Percentiles rank a stretch among this genome's conserved stretches.
These are phyloP conservation scores for Eupithecia subfuscata DNA, from an alignment of 2,888 invertebrate genomes.

Conservation along the genomic window DNA sequence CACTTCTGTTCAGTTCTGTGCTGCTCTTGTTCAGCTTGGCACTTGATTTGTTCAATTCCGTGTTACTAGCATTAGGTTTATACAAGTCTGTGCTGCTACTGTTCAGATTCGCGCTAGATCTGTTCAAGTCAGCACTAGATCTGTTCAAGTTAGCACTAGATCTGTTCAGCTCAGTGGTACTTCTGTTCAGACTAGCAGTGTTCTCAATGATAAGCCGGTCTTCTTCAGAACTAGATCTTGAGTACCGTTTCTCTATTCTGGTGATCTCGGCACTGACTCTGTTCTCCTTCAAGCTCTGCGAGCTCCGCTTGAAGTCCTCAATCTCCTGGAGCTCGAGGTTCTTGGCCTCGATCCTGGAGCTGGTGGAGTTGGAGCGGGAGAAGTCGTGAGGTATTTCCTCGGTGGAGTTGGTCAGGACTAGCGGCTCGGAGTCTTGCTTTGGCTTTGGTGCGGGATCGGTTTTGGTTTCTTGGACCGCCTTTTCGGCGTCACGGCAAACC, in stretches of 20 bases:
- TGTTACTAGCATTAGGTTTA: conserved; percentile 20
- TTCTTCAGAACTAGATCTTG: conserved; percentile 51
- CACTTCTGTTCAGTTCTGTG: conserved; percentile 18
- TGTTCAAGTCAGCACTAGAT: conserved; percentile 26
- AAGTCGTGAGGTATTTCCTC: conserved; percentile 35
- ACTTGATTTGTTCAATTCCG: neutral
- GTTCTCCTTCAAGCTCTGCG: conserved; percentile 33
- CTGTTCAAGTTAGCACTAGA: conserved; percentile 36
- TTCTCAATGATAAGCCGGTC: conserved; percentile 47
- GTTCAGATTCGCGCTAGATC: conserved; percentile 28
- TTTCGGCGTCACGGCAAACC: conserved; percentile 78
- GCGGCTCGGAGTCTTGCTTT: conserved; percentile 32
- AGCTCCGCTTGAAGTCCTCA: conserved; percentile 37
- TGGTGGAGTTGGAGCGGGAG: conserved; percentile 47
- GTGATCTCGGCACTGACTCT: conserved; percentile 41
- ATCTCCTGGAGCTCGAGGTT: conserved; percentile 30
- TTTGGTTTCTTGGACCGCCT: conserved; percentile 73
- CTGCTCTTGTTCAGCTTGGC: neutral
- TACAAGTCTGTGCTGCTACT: conserved; percentile 37
- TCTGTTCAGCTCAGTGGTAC: conserved; percentile 19
- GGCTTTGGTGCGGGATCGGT: conserved; percentile 41
- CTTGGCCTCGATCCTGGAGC: conserved; percentile 42
- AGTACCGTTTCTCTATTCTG: conserved; percentile 48
- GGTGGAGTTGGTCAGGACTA: conserved; percentile 40
- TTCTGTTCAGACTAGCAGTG: conserved; percentile 1